phyloP scores from a whole-genome alignment of 2,797 vertebrate genomes.

The Microctenopoma stevenorrisi region DNA sequence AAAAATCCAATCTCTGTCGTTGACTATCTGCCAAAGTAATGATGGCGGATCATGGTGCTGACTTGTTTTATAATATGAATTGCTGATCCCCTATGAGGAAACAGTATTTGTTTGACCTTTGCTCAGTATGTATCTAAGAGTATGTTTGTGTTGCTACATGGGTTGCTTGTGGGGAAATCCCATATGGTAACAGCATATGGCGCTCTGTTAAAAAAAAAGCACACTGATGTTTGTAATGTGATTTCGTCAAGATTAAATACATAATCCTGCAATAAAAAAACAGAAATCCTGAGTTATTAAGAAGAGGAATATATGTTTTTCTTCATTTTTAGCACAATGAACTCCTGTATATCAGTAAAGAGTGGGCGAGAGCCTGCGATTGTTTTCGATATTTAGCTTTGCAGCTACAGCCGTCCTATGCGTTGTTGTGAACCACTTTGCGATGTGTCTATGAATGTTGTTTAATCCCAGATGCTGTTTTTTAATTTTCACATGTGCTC shows the following conservation, averaged over 20 bases:
- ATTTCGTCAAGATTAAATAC: background rate
- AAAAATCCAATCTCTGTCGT: slow-evolving; percentile 67
- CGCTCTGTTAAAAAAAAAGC: background rate
- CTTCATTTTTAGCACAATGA: background rate
- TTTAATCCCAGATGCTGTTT: no score
- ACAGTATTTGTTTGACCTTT: slow-evolving; percentile 37
- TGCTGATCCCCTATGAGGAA: slow-evolving; percentile 35
- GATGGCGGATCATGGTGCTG: slow-evolving; percentile 57
- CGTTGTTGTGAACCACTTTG: no score
- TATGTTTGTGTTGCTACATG: slow-evolving; percentile 11
- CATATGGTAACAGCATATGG: background rate
- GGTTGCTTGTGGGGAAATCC: slow-evolving; percentile 4
- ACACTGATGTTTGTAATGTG: background rate
- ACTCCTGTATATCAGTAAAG: background rate
- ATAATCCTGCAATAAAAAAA: background rate
- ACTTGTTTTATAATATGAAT: slow-evolving; percentile 65
- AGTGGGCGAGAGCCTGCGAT: background rate
- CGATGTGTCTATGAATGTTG: no score
- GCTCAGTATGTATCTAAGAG: background rate
- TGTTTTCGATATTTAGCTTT: no score
- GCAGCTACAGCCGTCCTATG: no score
- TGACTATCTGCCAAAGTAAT: slow-evolving; percentile 63
- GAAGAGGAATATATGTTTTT: background rate
- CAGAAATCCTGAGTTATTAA: background rate
- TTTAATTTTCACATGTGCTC: no score